These are phyloP conservation scores for Elaeidobius kamerunicus DNA, from an alignment of 2,888 invertebrate genomes.

Conservation along the genomic window DNA sequence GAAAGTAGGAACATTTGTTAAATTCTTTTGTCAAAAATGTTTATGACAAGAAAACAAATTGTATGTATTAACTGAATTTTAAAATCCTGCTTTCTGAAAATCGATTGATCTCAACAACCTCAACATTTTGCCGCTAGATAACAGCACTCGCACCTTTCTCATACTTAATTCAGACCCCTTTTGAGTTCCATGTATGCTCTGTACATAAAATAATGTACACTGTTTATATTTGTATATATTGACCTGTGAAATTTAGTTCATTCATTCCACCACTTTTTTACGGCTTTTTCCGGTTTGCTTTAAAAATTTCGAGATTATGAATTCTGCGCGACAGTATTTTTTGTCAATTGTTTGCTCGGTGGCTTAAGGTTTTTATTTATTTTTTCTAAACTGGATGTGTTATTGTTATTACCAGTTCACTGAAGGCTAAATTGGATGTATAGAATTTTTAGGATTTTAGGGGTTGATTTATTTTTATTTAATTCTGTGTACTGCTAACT, in stretches of 20 bases:
- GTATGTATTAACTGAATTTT: no score
- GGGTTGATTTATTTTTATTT: no score
- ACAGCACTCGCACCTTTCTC: conserved; percentile 34
- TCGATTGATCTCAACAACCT: no score
- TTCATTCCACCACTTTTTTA: conserved; percentile 37
- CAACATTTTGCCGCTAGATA: conserved; percentile 38
- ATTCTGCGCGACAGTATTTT: background rate
- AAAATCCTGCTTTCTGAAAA: no score
- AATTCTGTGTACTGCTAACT: no score
- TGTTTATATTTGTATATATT: conserved; percentile 48
- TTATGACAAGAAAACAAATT: no score
- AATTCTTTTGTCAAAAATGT: no score
- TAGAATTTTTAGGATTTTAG: no score
- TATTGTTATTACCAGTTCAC: no score
- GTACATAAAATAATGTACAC: conserved; percentile 46
- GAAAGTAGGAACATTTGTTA: no score
- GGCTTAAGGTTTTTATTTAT: background rate
- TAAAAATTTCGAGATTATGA: conserved; percentile 27
- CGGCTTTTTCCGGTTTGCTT: conserved; percentile 26
- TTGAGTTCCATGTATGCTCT: conserved; percentile 45
- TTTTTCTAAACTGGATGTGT: background rate
- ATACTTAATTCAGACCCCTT: conserved; percentile 41
- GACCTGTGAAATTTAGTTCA: conserved; percentile 46
- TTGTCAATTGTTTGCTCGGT: background rate
- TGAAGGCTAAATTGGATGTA: no score